Percentiles rank a stretch among this genome's conserved stretches.
Evolutionary conservation across 1,140 invertebrate species (phyloP).

Genomic region (Dermatophagoides farinae): DNA sequence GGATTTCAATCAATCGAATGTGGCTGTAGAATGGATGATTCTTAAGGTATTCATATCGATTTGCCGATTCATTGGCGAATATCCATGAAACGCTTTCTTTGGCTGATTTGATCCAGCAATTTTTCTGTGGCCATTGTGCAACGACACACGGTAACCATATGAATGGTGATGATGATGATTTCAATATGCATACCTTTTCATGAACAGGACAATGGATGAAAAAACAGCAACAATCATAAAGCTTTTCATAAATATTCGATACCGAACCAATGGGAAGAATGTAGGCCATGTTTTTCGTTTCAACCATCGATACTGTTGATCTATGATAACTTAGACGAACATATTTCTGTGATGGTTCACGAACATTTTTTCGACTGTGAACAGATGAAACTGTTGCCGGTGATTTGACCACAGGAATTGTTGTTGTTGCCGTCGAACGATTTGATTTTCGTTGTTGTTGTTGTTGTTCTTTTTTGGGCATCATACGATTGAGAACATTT

Average conservation of each 20-base stretch:
- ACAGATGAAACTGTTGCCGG: background rate
- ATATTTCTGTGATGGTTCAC: background rate
- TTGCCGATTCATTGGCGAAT: background rate
- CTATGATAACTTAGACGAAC: background rate
- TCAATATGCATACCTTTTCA: background rate
- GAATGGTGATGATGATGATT: background rate
- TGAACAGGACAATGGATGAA: slow-evolving; percentile 14
- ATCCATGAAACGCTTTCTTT: background rate
- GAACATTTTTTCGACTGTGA: background rate
- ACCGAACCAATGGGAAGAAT: background rate
- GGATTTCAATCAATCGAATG: background rate
- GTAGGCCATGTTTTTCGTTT: background rate
- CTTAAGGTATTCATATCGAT: background rate
- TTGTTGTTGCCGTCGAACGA: background rate
- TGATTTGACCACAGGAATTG: background rate
- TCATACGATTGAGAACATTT: too few relatives aligned
- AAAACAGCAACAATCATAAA: slow-evolving; percentile 8
- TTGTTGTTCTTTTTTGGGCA: too few relatives aligned
- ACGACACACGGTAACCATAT: slow-evolving; percentile 12
- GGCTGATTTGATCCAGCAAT: slow-evolving; percentile 7
- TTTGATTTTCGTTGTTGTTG: too few relatives aligned
- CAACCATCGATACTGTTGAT: too few relatives aligned
- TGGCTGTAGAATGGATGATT: background rate
- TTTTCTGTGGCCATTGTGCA: background rate
- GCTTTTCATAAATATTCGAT: background rate